Evolutionary conservation across 2,888 invertebrate species (phyloP).

Genomic region (Melinopterus prodromus): DNA sequence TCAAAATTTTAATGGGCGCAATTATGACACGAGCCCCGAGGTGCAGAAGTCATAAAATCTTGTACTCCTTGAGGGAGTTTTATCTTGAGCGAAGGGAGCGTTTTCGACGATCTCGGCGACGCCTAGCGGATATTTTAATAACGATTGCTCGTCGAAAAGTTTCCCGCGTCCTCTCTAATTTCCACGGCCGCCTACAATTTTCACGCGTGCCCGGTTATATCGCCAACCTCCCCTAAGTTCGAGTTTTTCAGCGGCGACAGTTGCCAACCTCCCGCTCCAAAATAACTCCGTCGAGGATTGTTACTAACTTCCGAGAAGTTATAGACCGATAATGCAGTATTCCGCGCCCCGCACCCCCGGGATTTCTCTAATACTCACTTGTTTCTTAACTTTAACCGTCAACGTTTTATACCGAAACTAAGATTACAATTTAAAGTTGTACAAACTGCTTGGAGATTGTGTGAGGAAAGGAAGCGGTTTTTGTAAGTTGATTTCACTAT

Average conservation of each 20-base stretch:
- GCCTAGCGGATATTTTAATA: not conserved
- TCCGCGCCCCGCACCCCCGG: not conserved
- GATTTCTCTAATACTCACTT: not conserved
- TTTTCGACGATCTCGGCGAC: not conserved
- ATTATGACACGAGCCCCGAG: not conserved
- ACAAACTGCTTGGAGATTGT: too few relatives aligned
- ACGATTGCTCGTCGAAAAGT: not conserved
- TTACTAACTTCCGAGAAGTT: not conserved
- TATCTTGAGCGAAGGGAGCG: not conserved
- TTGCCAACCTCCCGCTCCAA: not conserved
- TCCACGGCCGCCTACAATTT: not conserved
- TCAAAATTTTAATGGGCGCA: not conserved
- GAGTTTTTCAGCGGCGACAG: not conserved
- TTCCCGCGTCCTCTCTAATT: not conserved
- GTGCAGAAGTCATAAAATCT: not conserved
- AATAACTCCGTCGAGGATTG: not conserved
- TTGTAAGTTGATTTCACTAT: too few relatives aligned
- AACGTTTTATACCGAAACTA: not conserved
- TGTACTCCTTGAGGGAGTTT: not conserved
- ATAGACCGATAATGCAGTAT: slow-evolving; percentile 4
- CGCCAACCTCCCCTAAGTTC: not conserved
- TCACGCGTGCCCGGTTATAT: not conserved
- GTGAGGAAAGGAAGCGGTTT: too few relatives aligned
- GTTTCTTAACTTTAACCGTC: not conserved
- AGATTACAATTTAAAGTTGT: not conserved